Conservation (phyloP, 1,140 invertebrate genomes). For the Schlechtendalia chinensis region DNA sequence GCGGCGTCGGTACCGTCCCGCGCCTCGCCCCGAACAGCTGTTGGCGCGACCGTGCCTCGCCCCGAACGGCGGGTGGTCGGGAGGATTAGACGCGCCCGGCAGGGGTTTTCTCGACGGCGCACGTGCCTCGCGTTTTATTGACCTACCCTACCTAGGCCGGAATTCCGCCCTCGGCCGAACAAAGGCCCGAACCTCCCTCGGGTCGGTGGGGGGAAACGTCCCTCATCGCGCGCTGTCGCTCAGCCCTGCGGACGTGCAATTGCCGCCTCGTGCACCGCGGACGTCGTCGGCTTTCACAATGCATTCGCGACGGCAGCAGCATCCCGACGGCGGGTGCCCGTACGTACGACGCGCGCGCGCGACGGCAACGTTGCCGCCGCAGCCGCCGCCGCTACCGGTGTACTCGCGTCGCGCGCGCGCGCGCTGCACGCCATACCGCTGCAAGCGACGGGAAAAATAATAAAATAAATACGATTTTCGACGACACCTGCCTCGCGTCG, state of each 20-base stretch:
- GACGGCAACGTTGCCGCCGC: not conserved
- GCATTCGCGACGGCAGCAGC: constrained; percentile 15
- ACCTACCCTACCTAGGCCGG: constrained; percentile 31
- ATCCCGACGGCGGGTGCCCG: not conserved
- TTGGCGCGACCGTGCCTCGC: not conserved
- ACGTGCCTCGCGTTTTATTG: not conserved
- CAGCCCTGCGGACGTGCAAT: not conserved
- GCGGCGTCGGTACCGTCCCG: not conserved
- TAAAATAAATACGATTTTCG: too few relatives aligned
- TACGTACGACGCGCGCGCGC: not conserved
- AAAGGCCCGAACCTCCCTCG: not conserved
- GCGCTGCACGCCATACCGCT: not conserved
- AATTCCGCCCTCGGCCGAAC: constrained; percentile 11
- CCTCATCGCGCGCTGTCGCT: not conserved
- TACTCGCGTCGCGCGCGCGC: not conserved
- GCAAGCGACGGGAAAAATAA: not conserved
- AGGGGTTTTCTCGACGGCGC: too few relatives aligned
- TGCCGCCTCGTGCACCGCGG: not conserved
- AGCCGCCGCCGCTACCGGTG: not conserved
- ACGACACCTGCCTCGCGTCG: constrained; percentile 8
- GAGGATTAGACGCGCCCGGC: too few relatives aligned
- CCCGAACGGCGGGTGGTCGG: too few relatives aligned
- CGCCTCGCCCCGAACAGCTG: constrained; percentile 3
- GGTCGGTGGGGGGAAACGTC: too few relatives aligned
- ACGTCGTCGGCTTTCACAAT: constrained; percentile 1